These are phyloP conservation scores for Cephus spinipes DNA, from an alignment of 2,888 invertebrate species.

Conservation along the genomic window DNA sequence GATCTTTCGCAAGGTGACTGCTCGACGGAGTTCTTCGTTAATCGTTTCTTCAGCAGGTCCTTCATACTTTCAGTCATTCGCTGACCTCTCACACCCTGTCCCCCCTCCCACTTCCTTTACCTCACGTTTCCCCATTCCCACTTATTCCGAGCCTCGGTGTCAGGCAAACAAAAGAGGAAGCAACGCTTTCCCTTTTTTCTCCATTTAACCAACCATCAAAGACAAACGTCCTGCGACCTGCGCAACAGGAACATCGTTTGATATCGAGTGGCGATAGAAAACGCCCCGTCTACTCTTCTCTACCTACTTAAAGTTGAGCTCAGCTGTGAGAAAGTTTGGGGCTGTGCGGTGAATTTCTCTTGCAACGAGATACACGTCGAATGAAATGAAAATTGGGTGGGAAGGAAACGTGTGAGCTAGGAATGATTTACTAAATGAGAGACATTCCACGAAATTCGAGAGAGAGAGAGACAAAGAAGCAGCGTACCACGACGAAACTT, in stretches of 20 bases:
- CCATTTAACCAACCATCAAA: background rate
- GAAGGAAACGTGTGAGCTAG: background rate
- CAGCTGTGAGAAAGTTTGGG: background rate
- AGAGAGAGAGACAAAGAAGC: no score
- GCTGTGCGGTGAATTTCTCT: background rate
- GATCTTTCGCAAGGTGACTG: constrained; percentile 63
- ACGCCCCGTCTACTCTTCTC: background rate
- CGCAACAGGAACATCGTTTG: background rate
- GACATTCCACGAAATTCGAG: background rate
- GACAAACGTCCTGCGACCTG: background rate
- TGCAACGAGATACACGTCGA: background rate
- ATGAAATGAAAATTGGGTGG: background rate
- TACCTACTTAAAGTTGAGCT: background rate
- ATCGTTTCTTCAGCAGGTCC: background rate
- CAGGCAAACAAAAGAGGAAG: background rate
- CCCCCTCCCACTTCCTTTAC: background rate
- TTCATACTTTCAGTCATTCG: background rate
- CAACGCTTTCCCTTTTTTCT: background rate
- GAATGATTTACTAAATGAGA: background rate
- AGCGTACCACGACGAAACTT: no score
- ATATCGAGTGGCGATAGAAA: background rate
- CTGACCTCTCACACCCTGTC: background rate
- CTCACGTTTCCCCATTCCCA: background rate
- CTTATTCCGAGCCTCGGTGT: background rate
- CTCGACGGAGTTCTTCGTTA: constrained; percentile 35